Evolutionary conservation across 1,140 invertebrate species (phyloP).

Genomic region (Aphis craccivora): DNA sequence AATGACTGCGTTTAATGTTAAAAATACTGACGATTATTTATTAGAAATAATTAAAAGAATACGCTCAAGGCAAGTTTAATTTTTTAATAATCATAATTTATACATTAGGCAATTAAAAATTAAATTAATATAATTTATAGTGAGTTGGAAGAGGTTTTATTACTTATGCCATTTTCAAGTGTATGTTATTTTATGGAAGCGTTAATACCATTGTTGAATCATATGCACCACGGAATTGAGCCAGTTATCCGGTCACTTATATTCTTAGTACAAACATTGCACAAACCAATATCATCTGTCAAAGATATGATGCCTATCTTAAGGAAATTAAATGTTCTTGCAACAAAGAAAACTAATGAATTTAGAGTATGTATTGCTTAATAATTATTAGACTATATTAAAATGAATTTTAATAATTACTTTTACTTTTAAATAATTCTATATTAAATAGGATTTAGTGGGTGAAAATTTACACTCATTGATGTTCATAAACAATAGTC

Average conservation of each 20-base stretch:
- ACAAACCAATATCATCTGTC: conserved; percentile 80
- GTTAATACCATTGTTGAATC: conserved; percentile 73
- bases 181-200: conserved; percentile 81
- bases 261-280: conserved; percentile 85
- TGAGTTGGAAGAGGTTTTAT: conserved; percentile 88
- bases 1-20: conserved; percentile 79
- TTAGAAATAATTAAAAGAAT: conserved; percentile 80
- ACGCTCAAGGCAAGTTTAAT: conserved; percentile 70
- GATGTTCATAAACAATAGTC: conserved; percentile 68
- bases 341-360: conserved; percentile 69
- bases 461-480: conserved; percentile 89
- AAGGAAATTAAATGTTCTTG: conserved; percentile 72
- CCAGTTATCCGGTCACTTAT: conserved; percentile 77
- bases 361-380: conserved; percentile 69
- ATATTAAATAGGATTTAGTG: conserved; percentile 74
- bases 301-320: conserved; percentile 74
- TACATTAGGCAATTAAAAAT: neutral
- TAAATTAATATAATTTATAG: conserved; percentile 63
- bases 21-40: conserved; percentile 80
- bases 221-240: conserved; percentile 76
- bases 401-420: neutral
- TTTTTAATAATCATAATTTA: neutral
- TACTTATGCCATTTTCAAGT: conserved; percentile 83
- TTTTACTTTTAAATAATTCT: conserved; percentile 62
- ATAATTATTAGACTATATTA: neutral